phyloP scores from a whole-genome alignment of 2,797 vertebrate genomes.

The Centropyge bicolor region DNA sequence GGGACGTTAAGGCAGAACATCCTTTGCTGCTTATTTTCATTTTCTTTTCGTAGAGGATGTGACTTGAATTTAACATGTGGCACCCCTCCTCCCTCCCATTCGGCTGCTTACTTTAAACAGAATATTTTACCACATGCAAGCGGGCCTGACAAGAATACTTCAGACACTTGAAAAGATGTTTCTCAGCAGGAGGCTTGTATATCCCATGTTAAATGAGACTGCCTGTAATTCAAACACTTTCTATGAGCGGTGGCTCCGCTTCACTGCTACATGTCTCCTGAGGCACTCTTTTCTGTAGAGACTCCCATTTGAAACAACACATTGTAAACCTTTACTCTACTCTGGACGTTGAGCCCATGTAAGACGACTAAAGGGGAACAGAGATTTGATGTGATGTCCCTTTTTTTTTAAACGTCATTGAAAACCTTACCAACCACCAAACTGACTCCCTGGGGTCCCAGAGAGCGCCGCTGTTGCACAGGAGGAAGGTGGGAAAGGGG shows the following conservation, averaged over 20 bases:
- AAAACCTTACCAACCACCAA: conserved; percentile 53
- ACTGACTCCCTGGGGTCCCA: conserved; percentile 57
- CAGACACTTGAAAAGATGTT: conserved; percentile 6
- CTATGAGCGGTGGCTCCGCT: conserved; percentile 5
- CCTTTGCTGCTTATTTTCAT: conserved; percentile 68
- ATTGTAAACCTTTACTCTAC: not conserved
- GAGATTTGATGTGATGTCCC: conserved; percentile 23
- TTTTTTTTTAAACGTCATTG: conserved; percentile 24
- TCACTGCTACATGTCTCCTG: conserved; percentile 9
- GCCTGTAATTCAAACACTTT: conserved; percentile 30
- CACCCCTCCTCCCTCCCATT: conserved; percentile 63
- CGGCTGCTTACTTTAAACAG: conserved; percentile 47
- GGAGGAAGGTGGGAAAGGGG: conserved; percentile 28
- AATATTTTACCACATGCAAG: conserved; percentile 41
- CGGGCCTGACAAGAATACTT: conserved; percentile 33
- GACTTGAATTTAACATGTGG: conserved; percentile 58
- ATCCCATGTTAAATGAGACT: conserved; percentile 30
- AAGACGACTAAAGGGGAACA: conserved; percentile 11
- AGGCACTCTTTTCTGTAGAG: conserved; percentile 1
- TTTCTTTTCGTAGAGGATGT: conserved; percentile 56
- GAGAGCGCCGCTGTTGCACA: conserved; percentile 47
- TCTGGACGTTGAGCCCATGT: conserved; percentile 3
- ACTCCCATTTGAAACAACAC: not conserved
- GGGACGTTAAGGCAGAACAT: conserved; percentile 49
- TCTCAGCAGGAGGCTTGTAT: conserved; percentile 34